phyloP scores from a whole-genome alignment of 23 tunicate genomes.

The Phallusia fumigata region DNA sequence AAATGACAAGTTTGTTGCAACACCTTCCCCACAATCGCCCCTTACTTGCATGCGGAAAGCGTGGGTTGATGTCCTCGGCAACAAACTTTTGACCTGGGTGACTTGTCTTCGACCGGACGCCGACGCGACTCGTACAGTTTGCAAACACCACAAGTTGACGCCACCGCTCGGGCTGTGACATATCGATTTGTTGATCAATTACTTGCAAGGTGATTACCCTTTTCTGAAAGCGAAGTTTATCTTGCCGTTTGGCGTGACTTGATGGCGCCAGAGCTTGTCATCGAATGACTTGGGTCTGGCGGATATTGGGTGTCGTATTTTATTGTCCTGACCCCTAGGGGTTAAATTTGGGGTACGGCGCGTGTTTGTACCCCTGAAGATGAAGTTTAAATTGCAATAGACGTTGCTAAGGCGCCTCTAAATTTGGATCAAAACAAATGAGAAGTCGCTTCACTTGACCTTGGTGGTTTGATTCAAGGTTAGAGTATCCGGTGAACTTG shows the following conservation, averaged over 20 bases:
- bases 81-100: too few relatives aligned
- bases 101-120: too few relatives aligned
- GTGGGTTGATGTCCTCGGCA: too few relatives aligned
- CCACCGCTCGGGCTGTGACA: too few relatives aligned
- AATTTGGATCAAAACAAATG: not conserved
- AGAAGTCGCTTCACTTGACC: not conserved
- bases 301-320: conserved; percentile 4
- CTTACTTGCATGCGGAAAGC: not conserved
- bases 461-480: not conserved
- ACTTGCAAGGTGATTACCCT: too few relatives aligned
- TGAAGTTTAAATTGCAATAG: not conserved
- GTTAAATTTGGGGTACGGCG: not conserved
- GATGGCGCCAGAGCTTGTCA: not conserved
- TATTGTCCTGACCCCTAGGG: not conserved
- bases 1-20: not conserved
- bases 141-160: too few relatives aligned
- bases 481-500: not conserved
- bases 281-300: not conserved
- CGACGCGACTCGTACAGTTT: too few relatives aligned
- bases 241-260: not conserved
- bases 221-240: too few relatives aligned
- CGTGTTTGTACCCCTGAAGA: not conserved
- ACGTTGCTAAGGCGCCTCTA: too few relatives aligned
- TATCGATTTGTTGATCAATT: too few relatives aligned
- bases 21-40: not conserved